Base-by-base conservation (phyloP, 2,797 vertebrate species). In the Typhlichthys subterraneus region DNA sequence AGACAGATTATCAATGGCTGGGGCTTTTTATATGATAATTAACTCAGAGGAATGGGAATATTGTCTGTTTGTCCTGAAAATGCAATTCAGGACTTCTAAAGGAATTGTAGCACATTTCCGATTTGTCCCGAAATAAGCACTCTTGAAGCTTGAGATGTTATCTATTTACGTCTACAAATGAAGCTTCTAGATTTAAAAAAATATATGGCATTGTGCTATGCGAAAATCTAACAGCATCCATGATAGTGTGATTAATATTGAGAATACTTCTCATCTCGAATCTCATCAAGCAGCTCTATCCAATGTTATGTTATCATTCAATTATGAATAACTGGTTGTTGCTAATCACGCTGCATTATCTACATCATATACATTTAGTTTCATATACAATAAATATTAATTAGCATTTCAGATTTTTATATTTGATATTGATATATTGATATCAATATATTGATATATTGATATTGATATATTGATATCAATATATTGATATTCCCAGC, bases 21-120 rank as follows among this genome's bases (percentile, higher is more conserved):
- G 13, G 72, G 77, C 82, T 77, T 84, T 89, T 85, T 91, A 89
- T 85, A 89, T 88, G 89, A 74, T 91, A 90, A 91, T 91, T 89
- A 87, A 87, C 76, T 78, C 45, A 53, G 76, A 61, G 72, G 60
- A 81, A 82, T 68, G 67, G 79, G 75, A 83, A 85, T 85, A 88
- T 80, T 79, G 82, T 85, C 83, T 79, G 65, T 79, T 85, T 86
- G 77, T 87, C 76, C 51, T 64, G 70, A 73, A 79, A 84, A 81
- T 73, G 65, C 74, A 67, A 80, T 88, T 86, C 74, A 76, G 63
- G 78, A 80, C 65, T 82, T 81, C 53, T 79, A 71, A 79, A 70
- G 79, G 71, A 82, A 67, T 48, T 8, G 48, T 48, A 50, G 65
- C 62, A 56, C 68, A 68, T 82, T 81, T 88, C 82, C 67, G 70